A percentile compares a stretch with the other conserved stretches of the same genome.
Evolutionary conservation across 2,888 invertebrate species (phyloP).

Genomic region (Agriopis leucophaearia): DNA sequence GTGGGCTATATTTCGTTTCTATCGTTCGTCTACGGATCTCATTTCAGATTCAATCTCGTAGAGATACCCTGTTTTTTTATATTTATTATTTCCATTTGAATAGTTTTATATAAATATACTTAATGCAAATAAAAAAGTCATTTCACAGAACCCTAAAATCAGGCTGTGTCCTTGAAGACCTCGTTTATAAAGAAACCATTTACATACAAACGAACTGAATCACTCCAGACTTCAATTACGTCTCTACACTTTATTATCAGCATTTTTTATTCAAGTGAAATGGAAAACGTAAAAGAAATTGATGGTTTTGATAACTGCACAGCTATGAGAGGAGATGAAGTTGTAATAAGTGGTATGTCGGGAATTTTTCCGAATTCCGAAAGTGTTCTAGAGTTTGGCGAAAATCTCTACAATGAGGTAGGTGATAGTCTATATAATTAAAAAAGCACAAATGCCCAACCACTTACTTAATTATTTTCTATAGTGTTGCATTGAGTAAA

Average conservation of each 20-base stretch:
- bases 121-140: not conserved
- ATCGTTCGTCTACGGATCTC: too few species aligned
- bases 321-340: slow-evolving; percentile 71
- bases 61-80: too few species aligned
- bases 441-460: too few species aligned
- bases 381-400: slow-evolving; percentile 86
- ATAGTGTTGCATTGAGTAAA: too few species aligned
- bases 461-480: too few species aligned
- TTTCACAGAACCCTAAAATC: not conserved
- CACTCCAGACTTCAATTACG: slow-evolving; percentile 10
- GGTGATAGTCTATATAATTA: too few species aligned
- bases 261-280: slow-evolving; percentile 2
- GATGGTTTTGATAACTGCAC: not conserved
- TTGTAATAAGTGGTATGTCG: slow-evolving; percentile 85
- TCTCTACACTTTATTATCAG: not conserved
- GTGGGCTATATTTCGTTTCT: too few species aligned
- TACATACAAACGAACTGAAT: slow-evolving; percentile 15
- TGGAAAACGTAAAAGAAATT: slow-evolving; percentile 5
- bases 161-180: not conserved
- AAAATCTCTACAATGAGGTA: slow-evolving; percentile 86
- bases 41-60: too few species aligned
- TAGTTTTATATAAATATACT: not conserved
- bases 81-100: too few species aligned
- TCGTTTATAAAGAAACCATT: slow-evolving; percentile 15
- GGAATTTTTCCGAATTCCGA: slow-evolving; percentile 88